A percentile compares a stretch with the other conserved stretches of the same genome.
Conservation (phyloP, 2,797 vertebrate species). For the Pogoniulus pusillus region DNA sequence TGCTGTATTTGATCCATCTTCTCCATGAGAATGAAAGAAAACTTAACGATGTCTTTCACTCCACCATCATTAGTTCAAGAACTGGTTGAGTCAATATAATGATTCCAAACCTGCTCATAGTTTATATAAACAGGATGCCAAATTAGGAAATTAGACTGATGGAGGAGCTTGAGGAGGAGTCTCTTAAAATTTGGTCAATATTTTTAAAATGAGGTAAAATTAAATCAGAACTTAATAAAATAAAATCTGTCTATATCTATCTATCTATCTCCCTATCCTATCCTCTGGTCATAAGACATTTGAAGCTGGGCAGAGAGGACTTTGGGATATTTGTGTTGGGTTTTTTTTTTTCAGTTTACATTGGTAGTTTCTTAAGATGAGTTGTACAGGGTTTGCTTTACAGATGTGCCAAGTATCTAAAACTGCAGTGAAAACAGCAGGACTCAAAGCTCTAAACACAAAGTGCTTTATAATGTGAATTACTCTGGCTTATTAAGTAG, state of each 20-base stretch:
- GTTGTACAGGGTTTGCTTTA: background rate
- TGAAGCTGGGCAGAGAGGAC: rapidly evolving
- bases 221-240: background rate
- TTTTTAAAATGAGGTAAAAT: background rate
- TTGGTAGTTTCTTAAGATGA: background rate
- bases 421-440: background rate
- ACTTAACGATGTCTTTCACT: too few relatives aligned
- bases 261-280: background rate
- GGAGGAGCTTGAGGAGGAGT: background rate
- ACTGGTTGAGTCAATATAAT: too few relatives aligned
- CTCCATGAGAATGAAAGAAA: too few relatives aligned
- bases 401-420: background rate
- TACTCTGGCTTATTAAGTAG: background rate
- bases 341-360: background rate
- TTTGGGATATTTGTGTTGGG: background rate
- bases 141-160: background rate
- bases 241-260: too few relatives aligned
- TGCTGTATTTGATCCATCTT: too few relatives aligned
- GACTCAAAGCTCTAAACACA: background rate
- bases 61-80: too few relatives aligned
- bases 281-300: background rate
- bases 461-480: background rate
- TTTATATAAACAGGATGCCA: too few relatives aligned
- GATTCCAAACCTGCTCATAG: too few relatives aligned
- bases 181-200: background rate